Evolutionary conservation across 2,797 vertebrate species (phyloP).

Genomic region (Molossus molossus): DNA sequence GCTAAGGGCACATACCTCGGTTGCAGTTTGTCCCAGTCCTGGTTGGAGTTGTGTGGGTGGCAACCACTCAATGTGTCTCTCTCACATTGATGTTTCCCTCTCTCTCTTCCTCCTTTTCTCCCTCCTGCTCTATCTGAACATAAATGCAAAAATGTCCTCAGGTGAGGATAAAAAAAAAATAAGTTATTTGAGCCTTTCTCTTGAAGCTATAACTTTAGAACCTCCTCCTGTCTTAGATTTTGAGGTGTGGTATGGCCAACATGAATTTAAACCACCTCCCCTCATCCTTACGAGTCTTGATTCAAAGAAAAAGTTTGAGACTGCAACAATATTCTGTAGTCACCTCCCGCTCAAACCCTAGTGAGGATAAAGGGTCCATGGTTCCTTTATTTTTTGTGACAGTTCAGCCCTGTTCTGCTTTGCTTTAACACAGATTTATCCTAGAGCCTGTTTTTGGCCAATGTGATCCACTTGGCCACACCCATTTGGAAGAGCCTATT

Average conservation of each 20-base stretch:
- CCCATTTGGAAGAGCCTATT: conserved; percentile 84
- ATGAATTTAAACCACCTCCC: neutral
- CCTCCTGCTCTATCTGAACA: too few species aligned
- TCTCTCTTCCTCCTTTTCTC: too few species aligned
- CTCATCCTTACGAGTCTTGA: conserved; percentile 20
- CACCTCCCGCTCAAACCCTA: neutral
- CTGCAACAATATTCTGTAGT: conserved; percentile 29
- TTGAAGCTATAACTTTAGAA: neutral
- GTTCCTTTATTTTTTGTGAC: conserved; percentile 59
- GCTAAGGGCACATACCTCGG: too few species aligned
- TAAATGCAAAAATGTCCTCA: too few species aligned
- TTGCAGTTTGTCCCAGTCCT: too few species aligned
- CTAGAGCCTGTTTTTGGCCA: conserved; percentile 86
- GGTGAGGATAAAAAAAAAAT: neutral
- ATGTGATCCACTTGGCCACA: conserved; percentile 81
- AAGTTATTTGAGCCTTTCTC: conserved; percentile 40
- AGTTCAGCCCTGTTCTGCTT: conserved; percentile 61
- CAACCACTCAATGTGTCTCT: too few species aligned
- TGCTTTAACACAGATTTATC: conserved; percentile 80
- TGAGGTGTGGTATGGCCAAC: neutral
- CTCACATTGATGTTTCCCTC: too few species aligned
- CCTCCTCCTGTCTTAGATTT: neutral
- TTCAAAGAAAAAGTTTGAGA: conserved; percentile 24
- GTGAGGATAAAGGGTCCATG: neutral
- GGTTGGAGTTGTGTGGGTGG: too few species aligned